A percentile compares a stretch with the other conserved stretches of the same genome.
Conservation (phyloP, 1,140 invertebrate species). For the Drosophila leontia region DNA sequence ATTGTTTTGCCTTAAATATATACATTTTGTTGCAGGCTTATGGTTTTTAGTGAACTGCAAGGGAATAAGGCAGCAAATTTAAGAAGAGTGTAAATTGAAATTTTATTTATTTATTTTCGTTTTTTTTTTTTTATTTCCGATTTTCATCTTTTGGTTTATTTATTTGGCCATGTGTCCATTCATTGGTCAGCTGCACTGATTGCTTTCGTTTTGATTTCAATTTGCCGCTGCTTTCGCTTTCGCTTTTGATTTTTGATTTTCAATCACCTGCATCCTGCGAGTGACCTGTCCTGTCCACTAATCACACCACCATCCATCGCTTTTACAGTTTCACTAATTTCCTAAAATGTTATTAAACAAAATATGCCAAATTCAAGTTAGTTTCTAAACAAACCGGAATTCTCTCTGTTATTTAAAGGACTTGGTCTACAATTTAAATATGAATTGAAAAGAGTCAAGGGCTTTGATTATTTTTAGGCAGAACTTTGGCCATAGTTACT, state of each 20-base stretch:
- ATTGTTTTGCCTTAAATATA: slow-evolving; percentile 6
- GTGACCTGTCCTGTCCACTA: slow-evolving; percentile 4
- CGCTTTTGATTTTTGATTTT: slow-evolving; percentile 10
- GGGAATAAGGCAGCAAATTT: not conserved
- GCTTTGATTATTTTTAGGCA: not conserved
- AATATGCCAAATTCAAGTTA: too few relatives aligned
- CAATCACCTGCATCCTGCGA: slow-evolving; percentile 4
- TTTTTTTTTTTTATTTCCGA: slow-evolving; percentile 28
- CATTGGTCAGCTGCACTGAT: slow-evolving; percentile 21
- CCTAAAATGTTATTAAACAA: too few relatives aligned
- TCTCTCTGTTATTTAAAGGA: not conserved
- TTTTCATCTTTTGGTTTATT: slow-evolving; percentile 35
- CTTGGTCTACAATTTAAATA: not conserved
- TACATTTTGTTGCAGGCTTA: not conserved
- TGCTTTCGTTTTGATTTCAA: slow-evolving; percentile 36
- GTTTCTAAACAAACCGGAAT: too few relatives aligned
- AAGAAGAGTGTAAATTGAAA: slow-evolving; percentile 37
- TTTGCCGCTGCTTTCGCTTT: slow-evolving; percentile 23
- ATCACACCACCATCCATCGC: slow-evolving; percentile 5
- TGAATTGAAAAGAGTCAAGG: not conserved
- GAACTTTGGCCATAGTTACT: not conserved
- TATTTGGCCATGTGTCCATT: slow-evolving; percentile 22
- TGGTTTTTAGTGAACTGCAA: not conserved
- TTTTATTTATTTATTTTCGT: slow-evolving; percentile 48
- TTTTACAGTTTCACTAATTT: not conserved